Evolutionary conservation across 2,888 invertebrate genomes (phyloP), one percentile per base, ranked within the genome.

Genomic region (Himalopsyche tibetana): DNA sequence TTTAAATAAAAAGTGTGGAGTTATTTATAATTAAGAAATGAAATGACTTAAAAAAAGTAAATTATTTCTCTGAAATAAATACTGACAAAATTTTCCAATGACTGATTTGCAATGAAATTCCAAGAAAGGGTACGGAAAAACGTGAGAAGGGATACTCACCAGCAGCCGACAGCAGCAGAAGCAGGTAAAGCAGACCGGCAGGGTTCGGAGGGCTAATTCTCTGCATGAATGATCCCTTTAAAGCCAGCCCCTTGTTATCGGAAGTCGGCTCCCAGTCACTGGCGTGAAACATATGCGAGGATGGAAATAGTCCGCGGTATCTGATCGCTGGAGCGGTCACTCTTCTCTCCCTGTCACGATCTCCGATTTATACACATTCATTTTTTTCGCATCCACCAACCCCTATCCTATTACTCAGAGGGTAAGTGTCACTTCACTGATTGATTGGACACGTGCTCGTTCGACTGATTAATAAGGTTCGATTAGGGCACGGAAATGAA

Each of bases 231-330:
- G 74, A 74, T 74, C 74, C 74, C 38, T 74, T 74, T 74, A 81
- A 80, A 63, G 36, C 38, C 28, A 56, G 83, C 80, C 83, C 92
- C 93, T 93, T 93, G 89, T 90, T 92, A 90, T 89, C 89, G 89
- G 87, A 83, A 89, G 87, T 88, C 86, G 85, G 89, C 89, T 89
- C 89, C 86, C 88, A 88, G 87, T 89, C 89, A 88, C 89, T 90
- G 89, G 89, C 90, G 90, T 91, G 90, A 91, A 91, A 92, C 92
- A 92, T 12, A 51, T 51, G 51, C 51, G 51, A 51, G 74, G 74
- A 15, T 74, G 28, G 28, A 36, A 74, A 36, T 74, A 36, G 19
- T 36, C 74, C 74, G 74, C 36, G 74, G 74, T 74, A 74, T 74
- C 74, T 74, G 74, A 74, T 74, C 90, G 92, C 92, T 90, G 51